Evolutionary conservation across 2,113 vertebrate genomes (phyloP), one percentile per base, ranked within the genome.

Genomic region (Catharus minimus): DNA sequence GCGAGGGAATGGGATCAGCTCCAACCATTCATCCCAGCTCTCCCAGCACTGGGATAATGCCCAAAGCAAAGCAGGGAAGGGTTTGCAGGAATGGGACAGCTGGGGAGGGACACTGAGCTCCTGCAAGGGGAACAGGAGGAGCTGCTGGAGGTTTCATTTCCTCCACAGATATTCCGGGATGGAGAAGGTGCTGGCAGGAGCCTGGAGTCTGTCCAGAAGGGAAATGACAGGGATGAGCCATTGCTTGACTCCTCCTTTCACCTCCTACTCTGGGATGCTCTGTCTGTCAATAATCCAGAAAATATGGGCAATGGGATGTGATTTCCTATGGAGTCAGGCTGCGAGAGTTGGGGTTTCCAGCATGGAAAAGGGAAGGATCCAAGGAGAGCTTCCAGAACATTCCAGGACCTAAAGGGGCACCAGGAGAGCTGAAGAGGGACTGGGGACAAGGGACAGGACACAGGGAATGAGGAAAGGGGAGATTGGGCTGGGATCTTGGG

Each of bases 171-270:
- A 13, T 15, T 11, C 66, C 13, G 9, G 76, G 9, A 11, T 28
- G 36, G 27, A 39, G 32, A 41, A 60, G 23, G 52, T 2, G 39
- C 26, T 53, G 0, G 0, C 3, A 78, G 76, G 50, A 43, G 41
- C 56, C 13, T 0, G 0, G 16, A 44, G 24, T 9, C 8, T 56
- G 36, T 13, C 15, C 79, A 36, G 23, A 1, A 7, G 27, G n/a
- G 7, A 32, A 58, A 33, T 13, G 53, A 82, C 0, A 12, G 21
- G 22, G 53, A 65, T 38, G 46, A 79, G 46, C 50, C 2, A 1
- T 15, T 1, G 2, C 33, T 0, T 26, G 61, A 50, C 12, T 64
- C 28, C 12, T 23, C 8, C 1, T 30, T 76, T 49, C 67, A 57
- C 50, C 53, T 72, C 44, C 86, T 71, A 41, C 47, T 30, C 53